Evolutionary conservation across 92 coral and sea anemone genomes (phyloP), one percentile per base, ranked within the genome.

Genomic region (Nematostella vectensis): DNA sequence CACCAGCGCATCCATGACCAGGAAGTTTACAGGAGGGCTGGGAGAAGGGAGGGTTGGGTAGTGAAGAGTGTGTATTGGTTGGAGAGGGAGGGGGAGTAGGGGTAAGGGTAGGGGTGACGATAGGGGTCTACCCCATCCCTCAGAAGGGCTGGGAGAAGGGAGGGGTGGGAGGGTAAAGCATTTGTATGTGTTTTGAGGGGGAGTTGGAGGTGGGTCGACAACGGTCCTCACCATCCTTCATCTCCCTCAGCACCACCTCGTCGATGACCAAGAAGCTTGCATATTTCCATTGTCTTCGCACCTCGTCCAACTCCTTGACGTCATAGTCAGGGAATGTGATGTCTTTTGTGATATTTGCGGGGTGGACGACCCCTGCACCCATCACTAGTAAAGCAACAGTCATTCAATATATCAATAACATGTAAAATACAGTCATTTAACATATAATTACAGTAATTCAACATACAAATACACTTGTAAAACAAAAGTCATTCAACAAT

Each of bases 271-370:
- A 50, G 56, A 79, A 79, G 47, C 81, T 79, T 31, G 75, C 67
- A 0, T 39, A 50, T 3, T 73, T 56, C 87, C 87, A 79, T 3
- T 33, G 19, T n/a, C 29, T 22, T 49, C 72, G 57, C 18, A 79
- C 54, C 9, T 18, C 63, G 31, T 22, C 76, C 20, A 79, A 29
- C 18, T 66, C 71, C 1, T 74, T 49, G 50, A 78, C 23, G 19
- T 68, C 47, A 53, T 79, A 79, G 57, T 79, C 67, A n/a, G 86
- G 86, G 38, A 79, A 79, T 24, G 64, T 73, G 12, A 79, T 57
- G 33, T 79, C 86, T 29, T 61, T 53, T 19, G 80, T 53, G 57
- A 79, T 44, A n/a, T 37, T 56, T 17, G 47, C 69, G 18, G 81
- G 62, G 27, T 51, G 31, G 2, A 70, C 72, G 16, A 43, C 17